Evolutionary conservation across 2,797 vertebrate species (phyloP), one percentile per base, ranked within the genome.

Genomic region (Spinibarbus caldwelli): DNA sequence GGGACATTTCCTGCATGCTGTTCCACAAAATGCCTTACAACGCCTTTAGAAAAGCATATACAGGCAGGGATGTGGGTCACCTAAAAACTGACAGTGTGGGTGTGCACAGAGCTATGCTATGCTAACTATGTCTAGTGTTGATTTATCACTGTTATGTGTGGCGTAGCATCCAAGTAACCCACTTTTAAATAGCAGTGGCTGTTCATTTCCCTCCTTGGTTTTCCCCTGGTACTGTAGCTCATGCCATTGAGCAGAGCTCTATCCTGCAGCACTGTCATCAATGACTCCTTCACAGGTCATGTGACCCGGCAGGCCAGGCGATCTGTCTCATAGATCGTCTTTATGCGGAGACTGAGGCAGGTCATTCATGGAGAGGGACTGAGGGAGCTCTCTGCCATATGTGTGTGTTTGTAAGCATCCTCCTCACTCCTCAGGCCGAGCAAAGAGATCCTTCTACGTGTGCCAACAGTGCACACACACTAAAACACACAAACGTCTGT

Each of bases 211-310:
- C 71, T 85, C 34, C 6, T 66, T 45, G 34, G 52, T 75, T 57
- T 72, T 41, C 36, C 49, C 36, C 49, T 43, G 57, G 70, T 49
- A 41, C 23, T 62, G 34, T 52, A 72, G 41, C 45, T 38, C 41
- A 34, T 78, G 75, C 34, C 29, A 83, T 82, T n/a, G 73, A 67
- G 47, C 38, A 66, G 45, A 83, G 80, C 66, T 87, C 34, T 47
- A 29, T 70, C 86, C 88, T 57, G 86, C 86, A 81, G 87, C 83
- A 80, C 80, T 84, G 87, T 90, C 90, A 94, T 95, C 94, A 95
- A 96, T 95, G 94, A 90, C 87, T 90, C 90, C 94, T 95, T 95
- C 93, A 94, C 93, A 89, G 88, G 91, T 93, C 92, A 92, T 89
- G 82, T 89, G 90, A 85, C 85, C 85, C 80, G 41, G 57, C 86